Percentiles rank a stretch among this genome's conserved stretches.
Conservation (phyloP, 2,888 invertebrate species). For the Cephonodes hylas region DNA sequence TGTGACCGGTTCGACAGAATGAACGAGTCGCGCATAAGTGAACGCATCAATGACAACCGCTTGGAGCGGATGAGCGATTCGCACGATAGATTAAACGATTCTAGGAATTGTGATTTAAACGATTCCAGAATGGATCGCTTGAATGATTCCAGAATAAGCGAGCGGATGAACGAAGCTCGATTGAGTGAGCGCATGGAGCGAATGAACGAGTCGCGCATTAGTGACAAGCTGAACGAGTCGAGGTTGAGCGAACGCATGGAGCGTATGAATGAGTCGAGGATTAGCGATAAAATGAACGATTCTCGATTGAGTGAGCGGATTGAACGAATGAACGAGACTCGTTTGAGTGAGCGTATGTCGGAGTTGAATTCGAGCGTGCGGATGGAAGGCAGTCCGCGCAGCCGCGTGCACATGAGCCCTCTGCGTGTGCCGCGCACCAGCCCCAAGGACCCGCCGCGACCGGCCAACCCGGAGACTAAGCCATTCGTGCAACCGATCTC, state of each 20-base stretch:
- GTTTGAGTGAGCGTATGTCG: slow-evolving; percentile 30
- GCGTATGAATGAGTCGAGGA: slow-evolving; percentile 19
- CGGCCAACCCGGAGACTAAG: slow-evolving; percentile 54
- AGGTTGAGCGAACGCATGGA: slow-evolving; percentile 26
- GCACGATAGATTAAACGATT: slow-evolving; percentile 40
- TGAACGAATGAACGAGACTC: slow-evolving; percentile 33
- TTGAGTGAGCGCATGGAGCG: slow-evolving; percentile 31
- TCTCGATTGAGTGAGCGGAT: slow-evolving; percentile 27
- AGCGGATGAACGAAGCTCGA: slow-evolving; percentile 37
- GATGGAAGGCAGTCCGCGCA: slow-evolving; percentile 65
- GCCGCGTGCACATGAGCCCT: slow-evolving; percentile 59
- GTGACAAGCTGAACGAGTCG: slow-evolving; percentile 27
- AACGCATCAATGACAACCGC: slow-evolving; percentile 54
- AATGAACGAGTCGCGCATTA: slow-evolving; percentile 36
- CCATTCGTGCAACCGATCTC: slow-evolving; percentile 56
- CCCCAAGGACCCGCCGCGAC: slow-evolving; percentile 57
- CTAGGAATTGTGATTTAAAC: slow-evolving; percentile 43
- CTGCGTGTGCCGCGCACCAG: slow-evolving; percentile 55
- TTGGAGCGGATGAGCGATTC: slow-evolving; percentile 31
- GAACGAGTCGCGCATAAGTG: slow-evolving; percentile 36
- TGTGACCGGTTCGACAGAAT: slow-evolving; percentile 22
- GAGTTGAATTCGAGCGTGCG: slow-evolving; percentile 66
- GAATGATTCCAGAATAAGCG: slow-evolving; percentile 24
- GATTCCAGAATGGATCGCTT: slow-evolving; percentile 42
- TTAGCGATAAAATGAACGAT: slow-evolving; percentile 30